Conservation (phyloP, 1,140 invertebrate species). For the Magallana angulata region DNA sequence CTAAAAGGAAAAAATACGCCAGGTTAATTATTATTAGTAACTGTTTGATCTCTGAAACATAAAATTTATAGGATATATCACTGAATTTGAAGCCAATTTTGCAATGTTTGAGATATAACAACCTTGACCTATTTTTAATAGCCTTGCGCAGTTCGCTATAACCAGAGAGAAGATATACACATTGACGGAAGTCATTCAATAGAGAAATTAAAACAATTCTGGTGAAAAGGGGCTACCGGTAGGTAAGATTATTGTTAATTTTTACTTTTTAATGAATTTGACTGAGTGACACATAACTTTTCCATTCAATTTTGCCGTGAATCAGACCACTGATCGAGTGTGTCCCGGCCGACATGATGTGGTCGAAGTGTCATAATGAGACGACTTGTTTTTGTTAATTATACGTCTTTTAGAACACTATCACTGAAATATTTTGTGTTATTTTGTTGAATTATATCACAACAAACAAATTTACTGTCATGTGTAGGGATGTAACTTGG, state of each 20-base stretch:
- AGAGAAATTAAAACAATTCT: neutral
- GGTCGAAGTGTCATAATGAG: conserved; percentile 33
- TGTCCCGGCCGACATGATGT: conserved; percentile 25
- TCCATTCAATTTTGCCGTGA: conserved; percentile 20
- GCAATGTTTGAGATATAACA: conserved; percentile 1
- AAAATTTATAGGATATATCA: no score
- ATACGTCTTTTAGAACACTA: neutral
- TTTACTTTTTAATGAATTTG: neutral
- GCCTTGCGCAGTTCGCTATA: conserved; percentile 24
- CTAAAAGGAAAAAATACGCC: no score
- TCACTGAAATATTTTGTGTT: neutral
- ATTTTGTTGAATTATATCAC: neutral
- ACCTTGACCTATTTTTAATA: conserved; percentile 20
- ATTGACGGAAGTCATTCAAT: conserved; percentile 10
- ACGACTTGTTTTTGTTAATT: conserved; percentile 5
- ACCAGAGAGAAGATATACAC: neutral
- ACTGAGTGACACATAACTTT: conserved; percentile 8
- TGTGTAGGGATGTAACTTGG: conserved; percentile 1
- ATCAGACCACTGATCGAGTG: neutral
- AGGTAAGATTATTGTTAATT: conserved; percentile 3
- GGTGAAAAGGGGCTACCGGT: neutral
- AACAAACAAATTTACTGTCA: conserved; percentile 18
- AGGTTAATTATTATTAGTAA: no score
- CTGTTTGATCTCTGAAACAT: no score
- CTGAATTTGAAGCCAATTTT: neutral